Evolutionary conservation across 2,113 vertebrate species (phyloP).

Genomic region (Sigmodon hispidus): DNA sequence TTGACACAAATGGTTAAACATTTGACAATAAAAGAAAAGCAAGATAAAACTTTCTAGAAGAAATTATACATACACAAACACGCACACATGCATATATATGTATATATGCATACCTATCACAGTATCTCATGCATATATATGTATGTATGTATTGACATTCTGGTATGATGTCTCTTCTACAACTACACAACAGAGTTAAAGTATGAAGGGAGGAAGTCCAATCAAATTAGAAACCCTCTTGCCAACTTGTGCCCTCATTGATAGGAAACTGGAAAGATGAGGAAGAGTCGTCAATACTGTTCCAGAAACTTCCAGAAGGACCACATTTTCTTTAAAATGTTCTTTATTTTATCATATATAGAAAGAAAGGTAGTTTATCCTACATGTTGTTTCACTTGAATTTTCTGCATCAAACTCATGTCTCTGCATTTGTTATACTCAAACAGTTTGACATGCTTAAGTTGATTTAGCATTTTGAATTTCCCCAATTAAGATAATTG

Average conservation of each 20-base stretch:
- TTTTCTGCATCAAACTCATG: background rate
- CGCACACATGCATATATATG: too few relatives aligned
- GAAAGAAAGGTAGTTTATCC: background rate
- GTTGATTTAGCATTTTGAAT: background rate
- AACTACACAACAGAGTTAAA: background rate
- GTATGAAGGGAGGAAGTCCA: background rate
- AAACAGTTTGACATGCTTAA: background rate
- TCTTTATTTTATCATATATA: background rate
- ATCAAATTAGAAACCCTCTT: background rate
- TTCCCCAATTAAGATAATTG: background rate
- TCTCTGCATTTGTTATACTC: background rate
- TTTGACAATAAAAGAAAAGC: background rate
- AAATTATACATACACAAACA: too few relatives aligned
- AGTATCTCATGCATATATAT: too few relatives aligned
- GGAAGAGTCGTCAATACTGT: fast-evolving
- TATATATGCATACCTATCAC: too few relatives aligned
- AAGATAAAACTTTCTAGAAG: background rate
- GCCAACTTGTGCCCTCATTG: background rate
- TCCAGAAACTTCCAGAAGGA: background rate
- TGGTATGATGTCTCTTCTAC: background rate
- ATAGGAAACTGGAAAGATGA: background rate
- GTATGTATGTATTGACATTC: background rate
- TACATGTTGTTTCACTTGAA: background rate
- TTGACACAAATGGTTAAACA: background rate
- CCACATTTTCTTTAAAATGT: background rate